Evolutionary conservation across 2,888 invertebrate species (phyloP), one percentile per base, ranked within the genome.

Genomic region (Drosophila leonis): DNA sequence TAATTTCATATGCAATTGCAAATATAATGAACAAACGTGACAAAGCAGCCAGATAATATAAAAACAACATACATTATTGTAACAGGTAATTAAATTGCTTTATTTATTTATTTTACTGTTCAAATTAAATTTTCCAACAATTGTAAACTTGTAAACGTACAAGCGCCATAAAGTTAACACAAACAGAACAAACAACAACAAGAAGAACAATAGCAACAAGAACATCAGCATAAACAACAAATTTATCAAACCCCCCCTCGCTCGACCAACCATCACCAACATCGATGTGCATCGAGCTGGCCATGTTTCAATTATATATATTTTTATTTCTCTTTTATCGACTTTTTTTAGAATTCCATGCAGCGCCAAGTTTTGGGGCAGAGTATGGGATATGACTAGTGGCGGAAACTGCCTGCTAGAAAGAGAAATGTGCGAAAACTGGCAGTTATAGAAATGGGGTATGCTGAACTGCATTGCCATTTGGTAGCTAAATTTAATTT

Each of bases 221-320:
- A 46, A 52, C 20, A 48, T 51, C 29, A 57, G 35, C 33, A 52
- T 52, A 52, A 52, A 35, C 20, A 48, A 60, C 31, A 61, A 56
- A 24, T 37, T 35, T 52, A 5, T 44, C n/a, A 37, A 48, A 8
- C 10, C 24, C 31, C 2, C 13, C n/a, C 0, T 18, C 12, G 15
- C 15, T 6, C 29, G 0, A 13, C 41, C 31, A 35, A 4, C 33
- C 35, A 6, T 18, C 42, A 18, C 18, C 18, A 13, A n/a, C 62
- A 57, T 60, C 75, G 62, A 71, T 65, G 63, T 56, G 75, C 48
- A 39, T 61, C 64, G 51, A 72, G 67, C 65, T 65, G 71, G 20
- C 77, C 73, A 66, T 69, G 71, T 77, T 79, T 78, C 78, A 72
- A 72, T 78, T 80, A 72, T 48, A 68, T 67, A 49, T 78, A 39